Evolutionary conservation across 2,797 vertebrate genomes (phyloP), one percentile per base, ranked within the genome.

Genomic region (Rhodeus uyekii): DNA sequence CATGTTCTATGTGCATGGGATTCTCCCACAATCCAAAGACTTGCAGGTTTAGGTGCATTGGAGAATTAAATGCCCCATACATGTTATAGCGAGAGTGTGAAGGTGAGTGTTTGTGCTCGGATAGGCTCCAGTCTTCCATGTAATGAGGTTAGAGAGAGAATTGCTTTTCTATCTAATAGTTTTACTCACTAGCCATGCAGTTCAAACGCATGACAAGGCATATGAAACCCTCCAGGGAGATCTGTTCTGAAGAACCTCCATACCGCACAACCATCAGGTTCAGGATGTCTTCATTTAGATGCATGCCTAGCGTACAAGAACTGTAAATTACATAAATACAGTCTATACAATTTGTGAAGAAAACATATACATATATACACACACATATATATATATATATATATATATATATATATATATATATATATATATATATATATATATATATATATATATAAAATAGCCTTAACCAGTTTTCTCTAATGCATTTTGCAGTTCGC

Each of bases 161-260:
- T 18, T 19, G 60, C 16, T 16, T 63, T 48, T 75, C 14, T 9
- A 5, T 61, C 38, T 13, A 39, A 5, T 10, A 32, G n/a, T 61
- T 10, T 22, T 77, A 95, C 94, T 94, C 85, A 96, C 95, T 90
- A 71, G 87, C 89, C 94, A 95, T 95, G 89, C 92, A 93, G 76
- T 96, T 92, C 22, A 92, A 89, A 78, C 93, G 92, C 85, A 96
- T 90, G 84, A 94, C 87, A 46, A 96, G 92, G 79, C 84, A 92
- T 80, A 96, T 92, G 86, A 96, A 98, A 84, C 85, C 95, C 87
- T 96, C 94, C 68, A 97, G 93, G 36, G 92, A 90, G 36, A 95
- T 92, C 84, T 91, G 87, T 84, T 92, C 90, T 78, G 89, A 83
- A 1, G 93, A 85, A 55, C 91, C 84, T 0, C 95, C 91, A 0